Evolutionary conservation across 2,888 invertebrate species (phyloP), one percentile per base, ranked within the genome.

Genomic region (Stenotaenia linearis): DNA sequence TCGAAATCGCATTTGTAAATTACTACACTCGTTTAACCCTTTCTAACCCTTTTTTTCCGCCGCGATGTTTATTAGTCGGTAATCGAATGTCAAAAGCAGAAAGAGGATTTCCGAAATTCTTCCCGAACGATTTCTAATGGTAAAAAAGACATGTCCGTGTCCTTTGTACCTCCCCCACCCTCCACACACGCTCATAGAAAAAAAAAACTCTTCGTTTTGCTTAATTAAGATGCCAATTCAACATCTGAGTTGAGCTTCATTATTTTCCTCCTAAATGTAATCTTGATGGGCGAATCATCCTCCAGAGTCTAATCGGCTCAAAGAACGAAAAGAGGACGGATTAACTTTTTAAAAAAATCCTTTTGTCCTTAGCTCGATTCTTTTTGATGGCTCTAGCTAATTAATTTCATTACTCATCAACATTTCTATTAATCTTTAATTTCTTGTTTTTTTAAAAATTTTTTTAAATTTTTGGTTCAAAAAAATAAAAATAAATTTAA

Each of bases 191-290:
- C 9, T 12, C 9, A 40, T 12, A 15, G n/a, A 12, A 18, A 18
- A 18, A 50, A 50, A 50, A 50, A 18, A n/a, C 45, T n/a, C 15
- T 23, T 69, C 69, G n/a, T 69, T 69, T 69, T 69, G 69, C 28
- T 69, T 69, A 69, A 69, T 69, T 69, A 69, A 69, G 28, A 69
- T 28, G 69, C 69, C 69, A 69, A 69, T 4, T 69, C 28, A 69
- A 61, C 61, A 61, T 69, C 25, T 69, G 45, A 45, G 45, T 45
- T 45, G 69, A 69, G 69, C 69, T 69, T 69, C 69, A 28, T 28
- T 69, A 69, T 69, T 25, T 28, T 28, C 28, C 69, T 1, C 69
- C 25, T 3, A 28, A 69, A 69, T 69, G 69, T 69, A 69, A 69
- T 69, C 69, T 23, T 69, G 25, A 69, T 69, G 69, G 25, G 69